A percentile compares a stretch with the other conserved stretches of the same genome.
Evolutionary conservation across 2,113 vertebrate species (phyloP).

Genomic region (Glaucidium brasilianum): DNA sequence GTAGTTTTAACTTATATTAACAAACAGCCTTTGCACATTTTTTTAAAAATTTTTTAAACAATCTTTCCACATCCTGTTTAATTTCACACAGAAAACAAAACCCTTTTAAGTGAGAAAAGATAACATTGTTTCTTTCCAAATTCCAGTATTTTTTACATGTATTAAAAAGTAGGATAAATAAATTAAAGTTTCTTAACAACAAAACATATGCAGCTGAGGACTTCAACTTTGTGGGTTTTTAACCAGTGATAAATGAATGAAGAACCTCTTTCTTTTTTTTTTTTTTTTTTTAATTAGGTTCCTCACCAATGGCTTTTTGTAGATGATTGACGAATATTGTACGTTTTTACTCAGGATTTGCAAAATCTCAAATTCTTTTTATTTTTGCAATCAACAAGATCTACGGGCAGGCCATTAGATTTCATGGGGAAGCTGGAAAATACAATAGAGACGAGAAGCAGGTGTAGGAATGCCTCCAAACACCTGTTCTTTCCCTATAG

Average conservation of each 20-base stretch:
- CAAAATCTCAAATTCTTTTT: constrained; percentile 5
- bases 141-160: neutral
- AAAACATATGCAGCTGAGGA: neutral
- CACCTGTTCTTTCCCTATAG: neutral
- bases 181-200: neutral
- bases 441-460: neutral
- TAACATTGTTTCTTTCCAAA: neutral
- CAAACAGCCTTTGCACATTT: neutral
- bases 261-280: neutral
- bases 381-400: neutral
- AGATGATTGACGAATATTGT: neutral
- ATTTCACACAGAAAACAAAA: neutral
- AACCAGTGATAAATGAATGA: neutral
- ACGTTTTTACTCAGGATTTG: neutral
- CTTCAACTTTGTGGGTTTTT: neutral
- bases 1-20: neutral
- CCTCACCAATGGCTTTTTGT: neutral
- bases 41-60: neutral
- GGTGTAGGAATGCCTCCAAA: neutral
- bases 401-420: neutral
- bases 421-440: neutral
- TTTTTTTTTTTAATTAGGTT: neutral
- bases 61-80: neutral
- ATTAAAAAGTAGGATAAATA: neutral
- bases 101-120: neutral